A percentile compares a stretch with the other conserved stretches of the same genome.
phyloP scores from a whole-genome alignment of 2,797 vertebrate species.

The Stomatorhinus walkeri region DNA sequence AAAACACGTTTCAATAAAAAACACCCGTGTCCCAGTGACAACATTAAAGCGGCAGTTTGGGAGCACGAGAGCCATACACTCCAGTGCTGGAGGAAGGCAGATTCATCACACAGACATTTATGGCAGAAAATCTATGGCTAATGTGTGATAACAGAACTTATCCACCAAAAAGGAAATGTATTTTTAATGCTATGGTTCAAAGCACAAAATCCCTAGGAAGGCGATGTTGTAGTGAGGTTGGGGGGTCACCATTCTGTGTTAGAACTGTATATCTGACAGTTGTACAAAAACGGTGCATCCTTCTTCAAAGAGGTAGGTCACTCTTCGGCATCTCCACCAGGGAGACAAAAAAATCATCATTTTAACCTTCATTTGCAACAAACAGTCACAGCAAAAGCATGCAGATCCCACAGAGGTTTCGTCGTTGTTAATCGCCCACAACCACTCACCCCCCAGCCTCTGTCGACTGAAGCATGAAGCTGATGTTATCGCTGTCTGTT shows the following conservation, averaged over 20 bases:
- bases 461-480: neutral
- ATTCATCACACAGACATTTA: constrained; percentile 5
- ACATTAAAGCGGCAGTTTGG: neutral
- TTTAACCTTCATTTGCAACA: neutral
- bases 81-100: neutral
- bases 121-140: neutral
- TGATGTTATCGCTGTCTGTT: neutral
- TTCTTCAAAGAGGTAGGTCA: neutral
- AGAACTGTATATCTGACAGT: neutral
- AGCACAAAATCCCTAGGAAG: neutral
- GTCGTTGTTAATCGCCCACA: neutral
- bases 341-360: neutral
- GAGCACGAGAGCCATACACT: neutral
- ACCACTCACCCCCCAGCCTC: neutral
- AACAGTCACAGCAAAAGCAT: neutral
- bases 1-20: neutral
- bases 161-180: neutral
- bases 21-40: neutral
- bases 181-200: neutral
- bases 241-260: neutral
- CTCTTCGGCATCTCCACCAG: neutral
- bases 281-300: neutral
- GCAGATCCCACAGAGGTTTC: neutral
- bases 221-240: neutral
- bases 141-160: neutral